phyloP scores from a whole-genome alignment of 2,888 invertebrate species.

The Sericinus montela region DNA sequence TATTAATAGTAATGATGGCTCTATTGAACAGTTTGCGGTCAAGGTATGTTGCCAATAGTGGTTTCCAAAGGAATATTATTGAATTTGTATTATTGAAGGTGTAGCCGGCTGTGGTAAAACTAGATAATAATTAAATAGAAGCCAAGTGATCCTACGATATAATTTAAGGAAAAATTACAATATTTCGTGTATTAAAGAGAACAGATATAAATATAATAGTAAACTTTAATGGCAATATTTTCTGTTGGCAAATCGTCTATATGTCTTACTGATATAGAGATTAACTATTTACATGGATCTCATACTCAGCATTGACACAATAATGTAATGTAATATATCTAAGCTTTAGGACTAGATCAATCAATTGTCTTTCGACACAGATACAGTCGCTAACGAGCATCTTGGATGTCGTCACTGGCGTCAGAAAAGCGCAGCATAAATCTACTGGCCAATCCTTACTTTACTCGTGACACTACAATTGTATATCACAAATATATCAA shows the following conservation, averaged over 20 bases:
- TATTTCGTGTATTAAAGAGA: too few relatives aligned
- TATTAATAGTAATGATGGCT: neutral
- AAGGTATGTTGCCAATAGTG: conserved; percentile 22
- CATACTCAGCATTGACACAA: conserved; percentile 1
- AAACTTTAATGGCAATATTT: too few relatives aligned
- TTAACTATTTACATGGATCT: neutral
- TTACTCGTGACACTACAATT: conserved; percentile 63
- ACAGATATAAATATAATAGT: too few relatives aligned
- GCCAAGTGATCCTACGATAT: too few relatives aligned
- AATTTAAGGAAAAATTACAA: too few relatives aligned
- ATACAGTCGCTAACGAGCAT: conserved; percentile 12
- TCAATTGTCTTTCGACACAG: conserved; percentile 19
- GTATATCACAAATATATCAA: conserved; percentile 55
- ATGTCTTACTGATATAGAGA: neutral
- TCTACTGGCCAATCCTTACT: conserved; percentile 40
- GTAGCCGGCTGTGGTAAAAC: conserved; percentile 10
- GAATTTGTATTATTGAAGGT: conserved; percentile 11
- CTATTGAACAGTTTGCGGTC: conserved; percentile 21
- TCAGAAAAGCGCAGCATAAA: conserved; percentile 42
- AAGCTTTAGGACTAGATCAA: conserved; percentile 11
- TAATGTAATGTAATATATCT: conserved; percentile 10
- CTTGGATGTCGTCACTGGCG: conserved; percentile 26
- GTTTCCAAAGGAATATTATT: conserved; percentile 20
- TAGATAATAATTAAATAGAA: conserved; percentile 10
- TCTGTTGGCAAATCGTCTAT: too few relatives aligned